Base-by-base conservation (phyloP, 2,113 vertebrate species). In the Bubo blakistoni region DNA sequence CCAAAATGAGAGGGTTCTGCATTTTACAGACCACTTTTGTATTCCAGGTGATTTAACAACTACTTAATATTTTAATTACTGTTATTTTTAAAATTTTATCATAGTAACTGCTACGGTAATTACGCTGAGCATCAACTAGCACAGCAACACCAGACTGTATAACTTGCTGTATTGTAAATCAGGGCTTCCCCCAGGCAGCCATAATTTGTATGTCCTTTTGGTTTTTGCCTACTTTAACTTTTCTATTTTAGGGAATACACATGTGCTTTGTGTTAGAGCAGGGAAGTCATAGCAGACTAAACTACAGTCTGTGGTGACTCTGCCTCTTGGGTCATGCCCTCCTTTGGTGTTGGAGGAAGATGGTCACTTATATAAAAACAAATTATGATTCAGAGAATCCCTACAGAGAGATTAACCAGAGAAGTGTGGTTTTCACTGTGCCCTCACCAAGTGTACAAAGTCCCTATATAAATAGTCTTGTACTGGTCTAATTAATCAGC, bases 221-320 rank as follows among this genome's bases (percentile, higher is more conserved):
- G 49, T 86, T 97, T 96, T 96, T 91, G 70, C 47, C 85, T 87
- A 40, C 91, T 94, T 93, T 86, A 96, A 90, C 52, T 90, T 93
- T 94, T 95, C 90, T 97, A 88, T 96, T 97, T 97, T 87, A 69
- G 47, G 63, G 80, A 92, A 58, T 67, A 88, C 36, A 96, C 96
- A 97, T 95, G 87, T 94, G 94, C 92, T 97, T 97, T 93, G 52
- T 96, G 70, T 97, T 96, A 96, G 32, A 91, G 63, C 13, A 90
- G 78, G 55, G 55, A 94, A 96, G 67, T 47, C 57, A 62, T 1
- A 95, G 86, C 77, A 95, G 79, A 93, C 85, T 87, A 96, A 97
- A 94, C 86, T 94, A 52, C 72, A 57, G 70, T 52, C 74, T 90
- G 6, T 69, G 70, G 54, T 96, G 71, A 84, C 82, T 90, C 92